Evolutionary conservation across 2,113 vertebrate species (phyloP).

Genomic region (Dolichallabes microphthalmus): DNA sequence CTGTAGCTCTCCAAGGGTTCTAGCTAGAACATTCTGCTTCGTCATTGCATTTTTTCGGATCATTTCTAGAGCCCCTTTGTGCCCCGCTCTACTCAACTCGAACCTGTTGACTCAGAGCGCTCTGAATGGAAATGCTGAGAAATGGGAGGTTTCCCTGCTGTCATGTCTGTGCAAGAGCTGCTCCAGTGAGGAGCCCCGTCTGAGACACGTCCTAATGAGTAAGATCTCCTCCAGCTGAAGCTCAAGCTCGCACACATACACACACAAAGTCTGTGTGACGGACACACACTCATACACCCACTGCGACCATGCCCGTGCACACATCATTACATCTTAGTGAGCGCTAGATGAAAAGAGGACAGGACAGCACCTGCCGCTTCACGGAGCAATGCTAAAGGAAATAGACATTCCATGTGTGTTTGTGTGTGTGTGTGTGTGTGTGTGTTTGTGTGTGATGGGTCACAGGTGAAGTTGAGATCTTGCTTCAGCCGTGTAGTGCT

Average conservation of each 20-base stretch:
- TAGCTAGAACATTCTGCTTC: neutral
- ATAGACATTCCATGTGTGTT: slow-evolving; percentile 24
- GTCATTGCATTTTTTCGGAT: neutral
- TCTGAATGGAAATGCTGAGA: slow-evolving; percentile 25
- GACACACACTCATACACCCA: slow-evolving; percentile 64
- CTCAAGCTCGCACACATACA: slow-evolving; percentile 54
- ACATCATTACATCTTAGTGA: neutral
- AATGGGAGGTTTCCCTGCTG: slow-evolving; percentile 46
- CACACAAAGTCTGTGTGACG: slow-evolving; percentile 55
- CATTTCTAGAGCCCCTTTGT: neutral
- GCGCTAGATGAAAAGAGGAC: slow-evolving; percentile 59
- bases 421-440: slow-evolving; percentile 40
- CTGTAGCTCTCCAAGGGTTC: neutral
- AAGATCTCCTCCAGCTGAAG: slow-evolving; percentile 55
- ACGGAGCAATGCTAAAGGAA: slow-evolving; percentile 49
- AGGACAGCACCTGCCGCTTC: slow-evolving; percentile 71
- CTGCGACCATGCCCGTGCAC: neutral
- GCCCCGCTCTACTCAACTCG: neutral
- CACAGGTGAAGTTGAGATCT: slow-evolving; percentile 39
- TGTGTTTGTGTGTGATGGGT: slow-evolving; percentile 1
- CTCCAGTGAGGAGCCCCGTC: slow-evolving; percentile 50
- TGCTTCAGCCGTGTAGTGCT: slow-evolving; percentile 63
- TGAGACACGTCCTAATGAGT: slow-evolving; percentile 70
- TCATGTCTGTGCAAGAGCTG: slow-evolving; percentile 51
- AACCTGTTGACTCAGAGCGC: slow-evolving; percentile 28